phyloP scores from a whole-genome alignment of 2,113 vertebrate genomes.

The Blennius ocellaris region DNA sequence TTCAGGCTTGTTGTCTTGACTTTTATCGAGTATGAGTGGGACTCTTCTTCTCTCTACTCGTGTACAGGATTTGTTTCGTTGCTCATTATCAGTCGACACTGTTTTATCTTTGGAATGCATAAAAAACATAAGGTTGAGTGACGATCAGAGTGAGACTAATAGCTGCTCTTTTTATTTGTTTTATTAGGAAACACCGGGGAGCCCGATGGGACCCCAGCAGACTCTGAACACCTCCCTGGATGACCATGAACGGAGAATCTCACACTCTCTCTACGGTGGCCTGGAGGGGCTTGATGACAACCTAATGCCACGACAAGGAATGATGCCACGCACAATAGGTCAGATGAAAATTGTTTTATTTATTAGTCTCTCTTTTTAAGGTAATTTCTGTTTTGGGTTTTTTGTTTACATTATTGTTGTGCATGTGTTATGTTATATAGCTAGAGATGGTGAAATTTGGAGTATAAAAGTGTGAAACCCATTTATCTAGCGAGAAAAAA shows the following conservation, averaged over 20 bases:
- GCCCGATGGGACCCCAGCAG: conserved; percentile 86
- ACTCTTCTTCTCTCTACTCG: neutral
- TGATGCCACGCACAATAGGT: conserved; percentile 90
- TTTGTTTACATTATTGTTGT: too few relatives aligned
- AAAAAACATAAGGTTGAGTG: neutral
- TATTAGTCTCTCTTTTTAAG: neutral
- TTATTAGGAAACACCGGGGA: conserved; percentile 86
- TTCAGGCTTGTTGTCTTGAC: neutral
- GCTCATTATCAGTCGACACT: neutral
- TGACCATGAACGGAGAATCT: conserved; percentile 93
- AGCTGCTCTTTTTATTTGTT: conserved; percentile 8
- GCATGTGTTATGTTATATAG: too few relatives aligned
- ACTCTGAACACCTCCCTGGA: conserved; percentile 87
- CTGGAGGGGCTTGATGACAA: conserved; percentile 92
- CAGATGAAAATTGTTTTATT: conserved; percentile 53
- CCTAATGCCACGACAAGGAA: conserved; percentile 82
- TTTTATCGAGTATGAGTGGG: neutral
- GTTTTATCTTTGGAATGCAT: neutral
- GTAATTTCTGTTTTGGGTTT: too few relatives aligned
- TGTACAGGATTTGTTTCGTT: neutral
- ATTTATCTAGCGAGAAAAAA: too few relatives aligned
- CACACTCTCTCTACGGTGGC: conserved; percentile 91
- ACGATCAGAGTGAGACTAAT: neutral
- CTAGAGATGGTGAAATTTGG: too few relatives aligned
- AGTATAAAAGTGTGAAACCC: too few relatives aligned